Evolutionary conservation across 2,113 vertebrate genomes (phyloP).

Genomic region (Hippocampus comes): DNA sequence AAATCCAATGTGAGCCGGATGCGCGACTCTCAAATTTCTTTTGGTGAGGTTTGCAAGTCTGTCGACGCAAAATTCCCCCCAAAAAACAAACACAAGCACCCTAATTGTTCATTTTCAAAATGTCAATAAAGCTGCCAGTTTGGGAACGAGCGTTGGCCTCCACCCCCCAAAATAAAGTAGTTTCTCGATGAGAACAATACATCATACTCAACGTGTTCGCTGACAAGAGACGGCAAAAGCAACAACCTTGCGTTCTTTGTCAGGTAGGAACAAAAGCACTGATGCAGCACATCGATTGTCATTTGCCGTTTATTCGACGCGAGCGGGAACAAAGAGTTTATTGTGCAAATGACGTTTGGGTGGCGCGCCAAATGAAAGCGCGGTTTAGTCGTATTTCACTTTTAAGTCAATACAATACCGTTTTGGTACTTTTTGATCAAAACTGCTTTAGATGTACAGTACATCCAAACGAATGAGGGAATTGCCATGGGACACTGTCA

Average conservation of each 20-base stretch:
- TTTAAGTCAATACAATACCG: not conserved
- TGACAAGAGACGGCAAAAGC: not conserved
- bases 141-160: not conserved
- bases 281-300: not conserved
- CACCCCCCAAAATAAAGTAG: not conserved
- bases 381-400: not conserved
- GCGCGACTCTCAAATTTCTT: too few relatives aligned
- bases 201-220: not conserved
- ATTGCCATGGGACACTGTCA: not conserved
- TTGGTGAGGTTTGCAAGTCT: not conserved
- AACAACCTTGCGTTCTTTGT: not conserved
- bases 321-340: not conserved
- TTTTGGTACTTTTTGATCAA: not conserved
- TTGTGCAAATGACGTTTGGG: not conserved
- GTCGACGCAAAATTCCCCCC: not conserved
- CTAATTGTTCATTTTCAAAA: not conserved
- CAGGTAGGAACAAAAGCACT: conserved; percentile 1
- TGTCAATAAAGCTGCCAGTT: not conserved
- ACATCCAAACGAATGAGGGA: not conserved
- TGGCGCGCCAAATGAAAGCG: not conserved
- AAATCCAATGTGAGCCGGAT: too few relatives aligned
- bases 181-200: conserved; percentile 1
- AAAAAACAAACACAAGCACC: not conserved
- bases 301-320: not conserved
- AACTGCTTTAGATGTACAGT: not conserved